phyloP scores from a whole-genome alignment of 2,888 invertebrate genomes.

The Chrysolina oricalcia region DNA sequence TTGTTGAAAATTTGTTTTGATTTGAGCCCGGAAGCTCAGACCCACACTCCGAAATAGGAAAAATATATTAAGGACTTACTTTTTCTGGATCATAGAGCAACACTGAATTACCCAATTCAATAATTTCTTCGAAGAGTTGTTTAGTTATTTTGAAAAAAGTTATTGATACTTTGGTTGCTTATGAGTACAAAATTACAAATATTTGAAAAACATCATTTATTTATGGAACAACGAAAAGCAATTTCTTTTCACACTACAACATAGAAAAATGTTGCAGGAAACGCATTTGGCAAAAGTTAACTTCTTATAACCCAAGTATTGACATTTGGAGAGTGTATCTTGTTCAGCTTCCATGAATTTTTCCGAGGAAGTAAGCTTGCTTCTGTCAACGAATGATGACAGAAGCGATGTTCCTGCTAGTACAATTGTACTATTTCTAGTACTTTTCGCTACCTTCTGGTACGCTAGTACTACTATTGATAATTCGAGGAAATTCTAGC shows the following conservation, averaged over 20 bases:
- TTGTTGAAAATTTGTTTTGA: too few relatives aligned
- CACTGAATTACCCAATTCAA: not conserved
- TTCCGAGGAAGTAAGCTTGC: too few relatives aligned
- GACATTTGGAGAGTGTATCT: slow-evolving; percentile 11
- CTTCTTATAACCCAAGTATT: slow-evolving; percentile 11
- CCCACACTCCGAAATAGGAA: not conserved
- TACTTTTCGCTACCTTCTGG: too few relatives aligned
- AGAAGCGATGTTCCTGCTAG: too few relatives aligned
- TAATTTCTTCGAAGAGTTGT: not conserved
- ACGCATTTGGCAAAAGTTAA: slow-evolving; percentile 26
- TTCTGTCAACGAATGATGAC: too few relatives aligned
- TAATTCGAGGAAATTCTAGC: too few relatives aligned
- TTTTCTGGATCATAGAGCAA: not conserved
- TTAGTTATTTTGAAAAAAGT: not conserved
- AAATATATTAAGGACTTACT: not conserved
- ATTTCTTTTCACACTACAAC: slow-evolving; percentile 1
- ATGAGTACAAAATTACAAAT: not conserved
- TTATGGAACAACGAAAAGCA: not conserved
- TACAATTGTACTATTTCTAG: too few relatives aligned
- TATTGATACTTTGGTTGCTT: not conserved
- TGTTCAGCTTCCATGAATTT: slow-evolving; percentile 28
- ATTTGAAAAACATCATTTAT: not conserved
- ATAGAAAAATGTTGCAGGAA: slow-evolving; percentile 27
- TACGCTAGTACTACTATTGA: too few relatives aligned
- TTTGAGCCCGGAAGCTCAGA: too few relatives aligned